Evolutionary conservation across 2,888 invertebrate species (phyloP).

Genomic region (Litoditis marina): DNA sequence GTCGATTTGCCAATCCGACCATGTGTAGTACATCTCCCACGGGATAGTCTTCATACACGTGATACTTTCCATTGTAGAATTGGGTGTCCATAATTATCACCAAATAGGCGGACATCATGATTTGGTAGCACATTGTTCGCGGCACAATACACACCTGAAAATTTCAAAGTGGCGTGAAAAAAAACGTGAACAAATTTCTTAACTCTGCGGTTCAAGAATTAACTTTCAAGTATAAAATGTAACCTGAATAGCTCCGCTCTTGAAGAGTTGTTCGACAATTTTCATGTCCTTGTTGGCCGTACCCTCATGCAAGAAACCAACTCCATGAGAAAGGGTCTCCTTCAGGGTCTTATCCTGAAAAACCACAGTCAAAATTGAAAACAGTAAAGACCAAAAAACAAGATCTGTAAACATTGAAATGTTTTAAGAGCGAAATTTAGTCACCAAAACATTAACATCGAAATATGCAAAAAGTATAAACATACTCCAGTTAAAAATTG

Average conservation of each 20-base stretch:
- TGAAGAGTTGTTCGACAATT: conserved; percentile 87
- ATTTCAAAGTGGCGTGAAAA: not conserved
- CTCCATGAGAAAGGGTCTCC: conserved; percentile 88
- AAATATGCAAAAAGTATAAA: no score
- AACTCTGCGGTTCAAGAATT: not conserved
- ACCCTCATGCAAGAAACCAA: conserved; percentile 95
- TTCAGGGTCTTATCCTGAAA: conserved; percentile 83
- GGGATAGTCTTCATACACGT: conserved; percentile 90
- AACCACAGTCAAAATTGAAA: not conserved
- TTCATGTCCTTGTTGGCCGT: conserved; percentile 79
- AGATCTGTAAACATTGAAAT: not conserved
- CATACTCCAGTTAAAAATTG: no score
- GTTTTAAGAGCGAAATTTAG: no score
- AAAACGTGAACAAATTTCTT: not conserved
- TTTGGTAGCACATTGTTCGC: conserved; percentile 85
- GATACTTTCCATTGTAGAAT: conserved; percentile 77
- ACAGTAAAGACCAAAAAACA: not conserved
- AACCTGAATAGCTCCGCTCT: conserved; percentile 79
- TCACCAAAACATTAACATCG: no score
- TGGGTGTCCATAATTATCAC: conserved; percentile 96
- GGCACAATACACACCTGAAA: conserved; percentile 79
- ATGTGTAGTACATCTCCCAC: conserved; percentile 94
- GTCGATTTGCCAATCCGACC: conserved; percentile 92
- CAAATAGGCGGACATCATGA: conserved; percentile 83
- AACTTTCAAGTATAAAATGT: not conserved